Conservation (phyloP, 2,888 invertebrate genomes). For the Sericinus montela region DNA sequence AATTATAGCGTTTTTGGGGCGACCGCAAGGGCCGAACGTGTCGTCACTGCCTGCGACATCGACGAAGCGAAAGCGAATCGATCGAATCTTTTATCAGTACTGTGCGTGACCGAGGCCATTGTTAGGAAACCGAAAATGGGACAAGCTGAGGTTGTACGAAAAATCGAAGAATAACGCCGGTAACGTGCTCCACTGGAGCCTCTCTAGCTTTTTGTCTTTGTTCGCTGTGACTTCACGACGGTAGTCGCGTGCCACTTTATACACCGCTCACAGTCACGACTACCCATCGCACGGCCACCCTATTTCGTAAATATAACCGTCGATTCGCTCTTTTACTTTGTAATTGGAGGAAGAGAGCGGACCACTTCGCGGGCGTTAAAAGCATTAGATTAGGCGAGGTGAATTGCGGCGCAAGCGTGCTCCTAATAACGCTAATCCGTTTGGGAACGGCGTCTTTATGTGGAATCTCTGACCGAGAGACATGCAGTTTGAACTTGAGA, state of each 20-base stretch:
- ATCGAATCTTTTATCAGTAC: conserved; percentile 60
- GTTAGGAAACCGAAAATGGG: conserved; percentile 73
- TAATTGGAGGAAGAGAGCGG: conserved; percentile 28
- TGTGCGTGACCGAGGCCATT: conserved; percentile 74
- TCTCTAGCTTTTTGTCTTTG: conserved; percentile 35
- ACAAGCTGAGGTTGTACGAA: conserved; percentile 54
- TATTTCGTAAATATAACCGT: conserved; percentile 29
- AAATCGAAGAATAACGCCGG: conserved; percentile 62
- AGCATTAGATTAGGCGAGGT: conserved; percentile 28
- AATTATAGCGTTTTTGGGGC: conserved; percentile 40
- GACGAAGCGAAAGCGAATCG: conserved; percentile 76
- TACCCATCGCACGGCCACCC: conserved; percentile 45
- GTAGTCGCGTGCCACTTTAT: conserved; percentile 51
- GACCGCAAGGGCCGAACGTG: conserved; percentile 62
- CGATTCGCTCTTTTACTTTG: conserved; percentile 33
- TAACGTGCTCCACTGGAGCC: conserved; percentile 47
- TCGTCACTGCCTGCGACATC: conserved; percentile 51
- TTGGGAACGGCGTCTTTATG: conserved; percentile 28
- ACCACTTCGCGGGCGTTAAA: conserved; percentile 21
- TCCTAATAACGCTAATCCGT: conserved; percentile 41
- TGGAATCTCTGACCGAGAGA: conserved; percentile 51
- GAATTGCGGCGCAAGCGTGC: conserved; percentile 47
- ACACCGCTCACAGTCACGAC: conserved; percentile 50
- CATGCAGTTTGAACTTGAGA: conserved; percentile 65
- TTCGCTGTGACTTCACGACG: conserved; percentile 40